Base-by-base conservation (phyloP, 2,797 vertebrate genomes). In the Austrolebias charrua region DNA sequence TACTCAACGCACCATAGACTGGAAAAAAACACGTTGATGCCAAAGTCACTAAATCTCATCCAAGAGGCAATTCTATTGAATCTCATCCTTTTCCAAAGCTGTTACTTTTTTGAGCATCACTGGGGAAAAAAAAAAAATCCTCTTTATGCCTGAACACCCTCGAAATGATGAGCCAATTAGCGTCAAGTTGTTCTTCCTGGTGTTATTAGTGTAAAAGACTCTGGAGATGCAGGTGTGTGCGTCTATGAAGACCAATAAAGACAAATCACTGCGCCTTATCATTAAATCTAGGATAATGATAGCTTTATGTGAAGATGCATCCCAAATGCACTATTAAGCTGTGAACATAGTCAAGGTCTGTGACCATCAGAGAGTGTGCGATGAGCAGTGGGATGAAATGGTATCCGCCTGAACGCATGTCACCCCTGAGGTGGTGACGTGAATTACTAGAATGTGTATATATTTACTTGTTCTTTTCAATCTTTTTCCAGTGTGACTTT, bases 141-240 rank as follows among this genome's bases (percentile, higher is more conserved):
- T 53, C n/a, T 74, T 70, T 75, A 73, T 80, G 79, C 78, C 72
- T 75, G 85, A 86, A 77, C 68, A 74, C 80, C 70, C 82, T 82
- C 66, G 69, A 85, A 78, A 74, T 76, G 77, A 87, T 80, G 83
- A 85, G 84, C 79, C 78, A 89, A 90, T 91, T 87, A 87, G 76
- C 77, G 63, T 82, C 71, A 76, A 82, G 86, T 86, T 69, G 76
- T 85, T 84, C 81, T 86, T 81, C 63, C 69, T 60, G 69, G 67
- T 75, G 78, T 78, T 78, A 66, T 71, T 81, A 80, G 69, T 46
- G 64, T 78, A 80, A 65, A 79, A 63, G 56, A 43, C 75, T 83
- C 72, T 57, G 65, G 79, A 87, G 79, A 77, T 78, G 84, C 87
- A 89, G 88, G 86, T 73, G 57, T 73, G 56, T 76, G 68, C 48